A percentile compares a stretch with the other conserved stretches of the same genome.
Conservation (phyloP, 2,113 vertebrate genomes). For the Varanus salvator region DNA sequence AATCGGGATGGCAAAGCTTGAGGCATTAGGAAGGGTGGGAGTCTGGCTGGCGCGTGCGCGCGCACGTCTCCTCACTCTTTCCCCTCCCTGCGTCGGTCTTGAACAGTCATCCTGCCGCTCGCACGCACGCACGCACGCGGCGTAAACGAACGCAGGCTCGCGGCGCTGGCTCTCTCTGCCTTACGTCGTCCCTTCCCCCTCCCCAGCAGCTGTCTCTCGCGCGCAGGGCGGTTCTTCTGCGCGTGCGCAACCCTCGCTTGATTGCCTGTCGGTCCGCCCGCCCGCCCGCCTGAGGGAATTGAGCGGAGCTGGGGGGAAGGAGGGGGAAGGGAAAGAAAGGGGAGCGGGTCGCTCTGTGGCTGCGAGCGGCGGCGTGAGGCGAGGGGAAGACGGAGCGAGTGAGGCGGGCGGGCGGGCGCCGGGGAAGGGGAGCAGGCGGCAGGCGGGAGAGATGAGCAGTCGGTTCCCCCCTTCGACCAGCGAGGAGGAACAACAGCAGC, state of each 20-base stretch:
- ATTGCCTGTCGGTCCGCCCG: background rate
- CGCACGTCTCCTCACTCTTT: background rate
- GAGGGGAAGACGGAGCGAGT: too few species aligned
- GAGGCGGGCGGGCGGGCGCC: background rate
- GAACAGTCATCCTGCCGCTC: too few species aligned
- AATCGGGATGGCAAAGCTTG: too few species aligned
- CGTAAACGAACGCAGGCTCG: background rate
- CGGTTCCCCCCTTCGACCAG: conserved; percentile 11
- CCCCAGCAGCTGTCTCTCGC: background rate
- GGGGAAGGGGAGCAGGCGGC: background rate
- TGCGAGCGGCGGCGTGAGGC: background rate
- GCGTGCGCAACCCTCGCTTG: conserved; percentile 4
- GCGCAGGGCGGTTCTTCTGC: background rate
- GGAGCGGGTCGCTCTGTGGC: background rate
- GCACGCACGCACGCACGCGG: background rate
- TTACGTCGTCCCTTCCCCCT: background rate
- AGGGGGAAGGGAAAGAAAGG: background rate
- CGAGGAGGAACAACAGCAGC: background rate
- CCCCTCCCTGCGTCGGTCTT: background rate
- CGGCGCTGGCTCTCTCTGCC: background rate
- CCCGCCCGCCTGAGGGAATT: background rate
- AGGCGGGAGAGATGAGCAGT: conserved; percentile 24
- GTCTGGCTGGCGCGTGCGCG: background rate
- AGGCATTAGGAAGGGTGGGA: background rate
- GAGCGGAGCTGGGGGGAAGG: background rate